A percentile compares a stretch with the other conserved stretches of the same genome.
These are phyloP conservation scores for Petrosia ficiformis DNA, from an alignment of 37 sponge, comb jelly and placozoan genomes.

Conservation along the genomic window DNA sequence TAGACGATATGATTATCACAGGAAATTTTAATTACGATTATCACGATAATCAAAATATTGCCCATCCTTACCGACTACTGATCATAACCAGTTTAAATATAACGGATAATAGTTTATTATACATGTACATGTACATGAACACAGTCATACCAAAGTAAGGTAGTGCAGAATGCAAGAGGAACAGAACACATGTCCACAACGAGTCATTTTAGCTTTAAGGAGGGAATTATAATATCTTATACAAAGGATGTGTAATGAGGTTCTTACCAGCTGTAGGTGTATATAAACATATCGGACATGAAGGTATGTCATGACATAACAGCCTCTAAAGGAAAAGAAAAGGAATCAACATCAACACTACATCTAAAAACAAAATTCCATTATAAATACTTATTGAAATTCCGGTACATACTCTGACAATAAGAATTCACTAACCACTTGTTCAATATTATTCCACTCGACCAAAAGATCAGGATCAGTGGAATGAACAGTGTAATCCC, in stretches of 20 bases:
- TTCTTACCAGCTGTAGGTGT: slow-evolving; percentile 79
- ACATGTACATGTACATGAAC: not conserved
- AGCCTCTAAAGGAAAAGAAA: slow-evolving; percentile 40
- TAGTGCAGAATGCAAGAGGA: slow-evolving; percentile 84
- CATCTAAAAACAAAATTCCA: not conserved
- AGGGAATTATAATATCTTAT: not conserved
- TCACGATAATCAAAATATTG: too few relatives aligned
- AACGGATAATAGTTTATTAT: not conserved
- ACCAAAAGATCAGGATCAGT: slow-evolving; percentile 74
- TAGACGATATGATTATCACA: too few relatives aligned
- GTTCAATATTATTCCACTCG: slow-evolving; percentile 75
- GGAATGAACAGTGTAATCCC: slow-evolving; percentile 67
- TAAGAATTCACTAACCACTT: slow-evolving; percentile 90
- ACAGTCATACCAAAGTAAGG: slow-evolving; percentile 50
- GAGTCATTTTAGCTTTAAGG: slow-evolving; percentile 75
- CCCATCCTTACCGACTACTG: too few relatives aligned
- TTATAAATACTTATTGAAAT: not conserved
- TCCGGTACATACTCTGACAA: not conserved
- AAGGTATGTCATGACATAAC: slow-evolving; percentile 84
- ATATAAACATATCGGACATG: slow-evolving; percentile 91
- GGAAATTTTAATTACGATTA: too few relatives aligned
- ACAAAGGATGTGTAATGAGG: not conserved
- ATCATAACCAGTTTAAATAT: too few relatives aligned
- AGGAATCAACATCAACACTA: not conserved
- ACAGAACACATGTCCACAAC: slow-evolving; percentile 87